A percentile compares a stretch with the other conserved stretches of the same genome.
Conservation (phyloP, 2,888 invertebrate species). For the Drosophila yooni region DNA sequence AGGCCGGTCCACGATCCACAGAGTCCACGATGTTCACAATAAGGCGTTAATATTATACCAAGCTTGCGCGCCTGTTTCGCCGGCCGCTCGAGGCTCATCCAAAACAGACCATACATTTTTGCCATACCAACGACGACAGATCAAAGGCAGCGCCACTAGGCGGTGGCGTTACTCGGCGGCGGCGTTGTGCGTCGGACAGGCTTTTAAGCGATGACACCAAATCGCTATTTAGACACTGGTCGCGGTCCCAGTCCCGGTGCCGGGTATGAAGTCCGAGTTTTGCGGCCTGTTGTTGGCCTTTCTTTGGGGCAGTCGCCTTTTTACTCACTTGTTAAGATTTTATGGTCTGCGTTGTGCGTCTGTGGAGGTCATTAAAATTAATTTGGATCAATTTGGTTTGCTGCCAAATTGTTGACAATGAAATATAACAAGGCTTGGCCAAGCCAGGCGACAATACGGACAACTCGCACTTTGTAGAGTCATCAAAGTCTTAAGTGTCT, state of each 20-base stretch:
- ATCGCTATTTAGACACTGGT: slow-evolving; percentile 84
- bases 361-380: slow-evolving; percentile 84
- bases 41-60: slow-evolving; percentile 75
- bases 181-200: slow-evolving; percentile 79
- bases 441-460: slow-evolving; percentile 24
- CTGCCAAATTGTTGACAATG: slow-evolving; percentile 84
- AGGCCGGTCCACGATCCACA: slow-evolving; percentile 17
- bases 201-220: slow-evolving; percentile 85
- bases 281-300: slow-evolving; percentile 25
- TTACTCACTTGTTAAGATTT: slow-evolving; percentile 64
- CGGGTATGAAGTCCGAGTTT: slow-evolving; percentile 1
- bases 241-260: slow-evolving; percentile 31
- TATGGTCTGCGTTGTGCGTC: slow-evolving; percentile 61
- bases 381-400: slow-evolving; percentile 84
- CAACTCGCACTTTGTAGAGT: slow-evolving; percentile 59
- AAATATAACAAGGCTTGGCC: slow-evolving; percentile 71
- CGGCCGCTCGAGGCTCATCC: slow-evolving; percentile 25
- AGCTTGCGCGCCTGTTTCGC: slow-evolving; percentile 51
- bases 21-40: slow-evolving; percentile 33
- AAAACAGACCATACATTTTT: slow-evolving; percentile 60
- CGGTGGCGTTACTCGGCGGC: slow-evolving; percentile 76
- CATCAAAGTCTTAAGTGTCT: slow-evolving; percentile 61
- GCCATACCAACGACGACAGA: slow-evolving; percentile 71
- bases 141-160: slow-evolving; percentile 75
- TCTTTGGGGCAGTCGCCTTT: slow-evolving; percentile 38